Percentiles rank a stretch among this genome's conserved stretches.
Conservation (phyloP, 2,113 vertebrate species). For the Pterocles orientalis region DNA sequence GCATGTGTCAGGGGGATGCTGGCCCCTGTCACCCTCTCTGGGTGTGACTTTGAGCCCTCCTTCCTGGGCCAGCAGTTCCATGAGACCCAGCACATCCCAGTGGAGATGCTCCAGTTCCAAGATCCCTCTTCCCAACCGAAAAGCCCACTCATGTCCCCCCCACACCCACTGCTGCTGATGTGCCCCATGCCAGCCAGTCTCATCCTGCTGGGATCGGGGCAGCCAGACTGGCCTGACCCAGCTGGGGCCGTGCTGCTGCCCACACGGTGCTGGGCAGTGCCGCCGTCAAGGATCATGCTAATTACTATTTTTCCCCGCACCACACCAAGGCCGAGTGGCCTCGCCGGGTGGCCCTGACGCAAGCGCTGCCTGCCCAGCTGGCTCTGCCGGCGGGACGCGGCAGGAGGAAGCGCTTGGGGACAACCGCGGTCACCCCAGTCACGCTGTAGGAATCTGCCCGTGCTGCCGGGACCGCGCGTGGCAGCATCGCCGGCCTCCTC, state of each 20-base stretch:
- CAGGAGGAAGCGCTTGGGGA: slow-evolving; percentile 47
- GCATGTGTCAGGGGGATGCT: accelerated
- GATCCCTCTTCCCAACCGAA: neutral
- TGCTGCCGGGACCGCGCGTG: slow-evolving; percentile 32
- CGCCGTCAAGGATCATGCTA: slow-evolving; percentile 9
- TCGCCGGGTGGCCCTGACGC: slow-evolving; percentile 23
- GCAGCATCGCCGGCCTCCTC: neutral
- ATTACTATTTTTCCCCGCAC: neutral
- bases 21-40: neutral
- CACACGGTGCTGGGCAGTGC: slow-evolving; percentile 41
- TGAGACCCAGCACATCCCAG: neutral
- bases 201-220: neutral
- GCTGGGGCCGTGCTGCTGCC: neutral
- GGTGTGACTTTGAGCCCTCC: neutral
- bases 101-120: neutral
- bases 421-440: slow-evolving; percentile 17
- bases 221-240: neutral
- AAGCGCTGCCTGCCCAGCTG: slow-evolving; percentile 28
- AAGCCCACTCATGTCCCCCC: accelerated
- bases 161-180: accelerated
- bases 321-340: slow-evolving; percentile 1
- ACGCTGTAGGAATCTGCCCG: slow-evolving; percentile 40
- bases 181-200: accelerated
- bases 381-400: slow-evolving; percentile 32
- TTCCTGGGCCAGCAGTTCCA: neutral